Evolutionary conservation across 2,113 vertebrate species (phyloP), one percentile per base, ranked within the genome.

Genomic region (Oryzias curvinotus): DNA sequence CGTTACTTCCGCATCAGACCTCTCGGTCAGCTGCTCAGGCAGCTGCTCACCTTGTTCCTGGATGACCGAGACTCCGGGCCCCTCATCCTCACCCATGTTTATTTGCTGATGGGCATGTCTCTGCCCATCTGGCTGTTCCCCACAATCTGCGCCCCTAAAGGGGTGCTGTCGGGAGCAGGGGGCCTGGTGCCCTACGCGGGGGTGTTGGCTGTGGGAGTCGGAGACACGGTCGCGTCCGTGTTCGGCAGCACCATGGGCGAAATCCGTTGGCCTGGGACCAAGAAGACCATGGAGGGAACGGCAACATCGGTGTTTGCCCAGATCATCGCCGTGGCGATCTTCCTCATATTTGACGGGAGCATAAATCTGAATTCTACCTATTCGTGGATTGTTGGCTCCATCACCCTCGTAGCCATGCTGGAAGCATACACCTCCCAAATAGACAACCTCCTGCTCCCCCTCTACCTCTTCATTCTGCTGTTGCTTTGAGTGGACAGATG

Each of bases 391-490:
- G 83, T 98, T 72, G 92, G 91, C 0, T 96, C 95, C 5, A 92
- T 99, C 75, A 88, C 91, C 16, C 86, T 94, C 49, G 96, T 98
- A 75, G 95, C 97, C 18, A 92, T 99, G 82, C 57, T 99, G 66
- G 97, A 99, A 85, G 96, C 96, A 4, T 99, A 95, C 65, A 99
- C 97, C 0, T 92, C 91, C 3, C 98, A 99, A 75, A 98, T 99
- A 54, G 97, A 99, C 90, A 99, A 99, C 72, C 91, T 99, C 68
- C 79, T 99, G 6, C 82, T 99, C 81, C 97, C 97, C 0, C 92
- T 99, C 74, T 99, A 99, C 89, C 94, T 98, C 85, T 94, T 97
- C 76, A 93, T 98, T 77, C 71, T 99, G 81, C 78, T 99, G 57
- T 90, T 98, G 94, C 91, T 93, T 49, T 98, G 93, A 92, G 30